Base-by-base conservation (phyloP, 1,140 invertebrate genomes). In the Drosophila bocki region DNA sequence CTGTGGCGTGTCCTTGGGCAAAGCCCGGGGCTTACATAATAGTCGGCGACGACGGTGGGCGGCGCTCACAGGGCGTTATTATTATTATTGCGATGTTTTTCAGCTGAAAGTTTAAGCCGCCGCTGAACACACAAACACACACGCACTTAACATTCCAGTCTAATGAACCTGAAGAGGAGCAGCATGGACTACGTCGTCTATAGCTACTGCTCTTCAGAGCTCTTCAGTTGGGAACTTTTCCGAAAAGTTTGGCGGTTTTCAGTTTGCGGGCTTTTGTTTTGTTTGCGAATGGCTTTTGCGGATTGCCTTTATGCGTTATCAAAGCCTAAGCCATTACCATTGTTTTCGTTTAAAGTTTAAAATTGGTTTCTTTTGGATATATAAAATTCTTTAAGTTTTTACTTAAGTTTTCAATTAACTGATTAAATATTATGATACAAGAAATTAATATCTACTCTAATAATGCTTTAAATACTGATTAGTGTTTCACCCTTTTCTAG, bases 11-110 rank as follows among this genome's bases (percentile, higher is more conserved):
- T 84, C 83, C 83, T 88, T 87, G 80, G 58, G 61, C 33, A 72
- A 67, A 37, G 48, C 50, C 68, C 59, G 64, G 26, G 54, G 61
- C 72, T 87, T 88, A 87, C 69, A 84, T 87, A 87, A 87, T 76
- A 70, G 65, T 35, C 26, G 50, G 39, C 60, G 35, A 50, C 19
- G 41, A 32, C n/a, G 35, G 48, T 33, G 48, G 33, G 17, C 41
- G 44, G 33, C 47, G 17, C 13, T 35, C 26, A 12, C 37, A 51
- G 74, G 60, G 45, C 37, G 48, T 58, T 67, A 77, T 77, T 77
- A 68, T 68, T 77, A 77, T 68, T 68, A 76, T 57, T 69, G 63
- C 45, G 42, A 59, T 76, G 59, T 76, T 65, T 75, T 75, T 41
- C 58, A 75, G 70, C 50, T 45, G 58, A 81, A 86, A 76, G 62